These are phyloP conservation scores for Myotis findleyi DNA, from an alignment of 2,797 vertebrate genomes.

Conservation along the genomic window DNA sequence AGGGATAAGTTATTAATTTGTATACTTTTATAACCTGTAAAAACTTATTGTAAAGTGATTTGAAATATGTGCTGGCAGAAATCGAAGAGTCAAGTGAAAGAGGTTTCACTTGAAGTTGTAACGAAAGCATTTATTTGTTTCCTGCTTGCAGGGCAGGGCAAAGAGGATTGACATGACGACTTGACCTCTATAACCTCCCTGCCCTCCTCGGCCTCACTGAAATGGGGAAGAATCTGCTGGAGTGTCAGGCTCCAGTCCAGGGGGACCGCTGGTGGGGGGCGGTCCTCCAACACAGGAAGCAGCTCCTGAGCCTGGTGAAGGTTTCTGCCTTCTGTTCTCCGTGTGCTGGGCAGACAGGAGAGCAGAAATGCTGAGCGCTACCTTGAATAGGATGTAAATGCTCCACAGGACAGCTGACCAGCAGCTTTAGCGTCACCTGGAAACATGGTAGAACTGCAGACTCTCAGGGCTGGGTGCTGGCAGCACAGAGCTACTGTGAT, in stretches of 20 bases:
- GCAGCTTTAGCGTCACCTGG: not conserved
- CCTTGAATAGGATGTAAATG: not conserved
- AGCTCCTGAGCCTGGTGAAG: too few species aligned
- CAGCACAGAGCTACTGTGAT: too few species aligned
- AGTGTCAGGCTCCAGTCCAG: not conserved
- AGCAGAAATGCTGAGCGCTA: not conserved
- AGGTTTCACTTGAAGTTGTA: not conserved
- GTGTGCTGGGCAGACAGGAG: not conserved
- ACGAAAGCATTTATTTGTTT: not conserved
- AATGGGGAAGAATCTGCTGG: not conserved
- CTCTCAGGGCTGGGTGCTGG: not conserved
- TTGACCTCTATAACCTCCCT: not conserved
- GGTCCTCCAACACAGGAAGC: not conserved
- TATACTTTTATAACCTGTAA: not conserved
- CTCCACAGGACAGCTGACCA: not conserved
- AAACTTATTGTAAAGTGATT: not conserved
- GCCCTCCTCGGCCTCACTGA: not conserved
- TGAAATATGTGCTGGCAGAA: not conserved
- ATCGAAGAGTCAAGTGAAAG: conserved; percentile 13
- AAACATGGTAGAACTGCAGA: not conserved
- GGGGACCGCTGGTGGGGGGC: fast-evolving
- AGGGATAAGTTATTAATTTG: not conserved
- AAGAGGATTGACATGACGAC: not conserved
- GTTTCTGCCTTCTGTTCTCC: not conserved
- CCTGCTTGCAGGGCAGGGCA: not conserved